Conservation (phyloP, 1,140 invertebrate genomes). For the Cephus cinctus region DNA sequence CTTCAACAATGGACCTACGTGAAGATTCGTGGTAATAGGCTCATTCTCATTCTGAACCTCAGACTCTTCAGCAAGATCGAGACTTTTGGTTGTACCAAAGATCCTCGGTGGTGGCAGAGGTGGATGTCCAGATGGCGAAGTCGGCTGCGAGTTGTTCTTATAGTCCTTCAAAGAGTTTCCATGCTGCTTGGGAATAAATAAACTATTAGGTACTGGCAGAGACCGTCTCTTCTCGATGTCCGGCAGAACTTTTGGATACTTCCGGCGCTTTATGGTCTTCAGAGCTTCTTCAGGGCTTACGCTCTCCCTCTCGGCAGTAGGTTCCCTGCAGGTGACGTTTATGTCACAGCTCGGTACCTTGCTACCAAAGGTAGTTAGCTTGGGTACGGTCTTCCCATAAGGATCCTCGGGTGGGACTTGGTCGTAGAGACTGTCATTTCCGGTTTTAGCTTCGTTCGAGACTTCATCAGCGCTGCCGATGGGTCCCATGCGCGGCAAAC, state of each 20-base stretch:
- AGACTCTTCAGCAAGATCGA: conserved; percentile 35
- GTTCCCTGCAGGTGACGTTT: conserved; percentile 69
- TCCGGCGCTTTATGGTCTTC: conserved; percentile 69
- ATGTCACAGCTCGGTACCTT: conserved; percentile 55
- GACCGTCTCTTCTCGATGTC: conserved; percentile 57
- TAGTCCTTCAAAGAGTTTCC: conserved; percentile 31
- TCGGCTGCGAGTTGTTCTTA: conserved; percentile 19
- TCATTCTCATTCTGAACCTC: conserved; percentile 27
- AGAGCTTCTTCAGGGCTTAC: conserved; percentile 69
- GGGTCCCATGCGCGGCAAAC: conserved; percentile 26
- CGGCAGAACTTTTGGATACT: conserved; percentile 80
- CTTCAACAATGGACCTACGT: conserved; percentile 42
- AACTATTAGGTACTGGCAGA: conserved; percentile 40
- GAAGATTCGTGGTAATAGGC: conserved; percentile 44
- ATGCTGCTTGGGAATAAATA: conserved; percentile 29
- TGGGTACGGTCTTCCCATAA: conserved; percentile 2
- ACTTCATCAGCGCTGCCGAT: conserved; percentile 12
- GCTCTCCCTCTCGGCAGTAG: conserved; percentile 33
- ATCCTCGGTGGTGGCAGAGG: conserved; percentile 44
- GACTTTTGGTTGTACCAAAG: conserved; percentile 38
- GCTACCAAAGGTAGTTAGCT: conserved; percentile 4
- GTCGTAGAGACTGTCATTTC: conserved; percentile 39
- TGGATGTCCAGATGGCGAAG: conserved; percentile 20
- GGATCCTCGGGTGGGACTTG: conserved; percentile 14
- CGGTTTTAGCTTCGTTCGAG: conserved; percentile 7